Conservation (phyloP, 2,888 invertebrate species). For the Tiphia femorata region DNA sequence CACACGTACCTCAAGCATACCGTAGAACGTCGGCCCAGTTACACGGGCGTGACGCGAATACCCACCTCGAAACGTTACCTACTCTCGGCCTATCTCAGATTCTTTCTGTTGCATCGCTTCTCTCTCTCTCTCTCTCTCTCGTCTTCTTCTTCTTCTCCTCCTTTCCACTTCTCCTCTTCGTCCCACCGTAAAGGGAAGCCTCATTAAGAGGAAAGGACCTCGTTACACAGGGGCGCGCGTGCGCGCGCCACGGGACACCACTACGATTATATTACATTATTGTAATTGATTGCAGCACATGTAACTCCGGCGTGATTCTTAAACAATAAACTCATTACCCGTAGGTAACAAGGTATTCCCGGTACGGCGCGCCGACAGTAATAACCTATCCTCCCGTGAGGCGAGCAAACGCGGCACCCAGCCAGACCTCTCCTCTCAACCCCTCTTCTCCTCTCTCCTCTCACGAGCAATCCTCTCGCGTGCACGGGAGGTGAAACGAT, state of each 20-base stretch:
- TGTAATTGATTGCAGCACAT: constrained; percentile 61
- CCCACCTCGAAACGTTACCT: too few species aligned
- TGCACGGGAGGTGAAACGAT: constrained; percentile 20
- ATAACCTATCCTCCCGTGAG: constrained; percentile 52
- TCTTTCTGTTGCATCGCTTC: not conserved
- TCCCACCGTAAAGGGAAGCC: constrained; percentile 28
- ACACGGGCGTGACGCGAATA: too few species aligned
- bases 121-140: not conserved
- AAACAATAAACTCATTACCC: constrained; percentile 63
- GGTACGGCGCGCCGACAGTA: constrained; percentile 39
- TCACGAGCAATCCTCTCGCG: not conserved
- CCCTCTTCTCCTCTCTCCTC: too few species aligned
- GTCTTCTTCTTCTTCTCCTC: too few species aligned
- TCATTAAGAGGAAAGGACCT: constrained; percentile 56
- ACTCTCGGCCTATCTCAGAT: too few species aligned
- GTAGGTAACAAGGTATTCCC: constrained; percentile 49
- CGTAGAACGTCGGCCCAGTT: too few species aligned
- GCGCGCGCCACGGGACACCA: constrained; percentile 39
- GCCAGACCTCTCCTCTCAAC: constrained; percentile 29
- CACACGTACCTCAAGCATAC: too few species aligned
- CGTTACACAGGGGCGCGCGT: constrained; percentile 54
- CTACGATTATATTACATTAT: constrained; percentile 63
- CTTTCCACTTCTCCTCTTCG: not conserved
- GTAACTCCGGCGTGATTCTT: constrained; percentile 54
- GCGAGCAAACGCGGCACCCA: too few species aligned